phyloP scores from a whole-genome alignment of 2,113 vertebrate genomes.

The Varanus komodoensis region DNA sequence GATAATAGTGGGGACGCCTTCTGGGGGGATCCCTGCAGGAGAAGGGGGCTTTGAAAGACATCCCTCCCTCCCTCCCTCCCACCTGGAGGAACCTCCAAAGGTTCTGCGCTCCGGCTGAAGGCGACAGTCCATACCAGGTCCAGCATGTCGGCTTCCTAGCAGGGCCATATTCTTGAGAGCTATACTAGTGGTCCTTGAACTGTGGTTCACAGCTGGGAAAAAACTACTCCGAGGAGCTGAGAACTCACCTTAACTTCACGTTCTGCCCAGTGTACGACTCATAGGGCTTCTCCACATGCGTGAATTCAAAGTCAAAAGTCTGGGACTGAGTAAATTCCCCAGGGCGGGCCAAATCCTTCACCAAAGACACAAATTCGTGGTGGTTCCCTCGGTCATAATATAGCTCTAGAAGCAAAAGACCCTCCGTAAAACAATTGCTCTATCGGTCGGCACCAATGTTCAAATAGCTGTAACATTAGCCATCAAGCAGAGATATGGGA shows the following conservation, averaged over 20 bases:
- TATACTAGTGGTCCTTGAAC: not conserved
- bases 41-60: no score
- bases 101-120: no score
- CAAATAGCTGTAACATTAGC: not conserved
- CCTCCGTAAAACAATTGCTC: constrained; percentile 14
- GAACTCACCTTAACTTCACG: constrained; percentile 91
- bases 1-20: no score
- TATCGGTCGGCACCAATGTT: no score
- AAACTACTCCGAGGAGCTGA: not conserved
- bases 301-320: constrained; percentile 98
- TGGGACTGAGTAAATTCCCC: constrained; percentile 96
- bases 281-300: constrained; percentile 97
- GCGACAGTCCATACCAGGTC: no score
- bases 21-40: no score
- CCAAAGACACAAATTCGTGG: constrained; percentile 97
- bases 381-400: constrained; percentile 98
- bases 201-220: not conserved
- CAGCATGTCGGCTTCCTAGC: no score
- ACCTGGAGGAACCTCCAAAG: no score
- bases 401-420: constrained; percentile 81
- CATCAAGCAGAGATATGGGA: not conserved
- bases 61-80: no score
- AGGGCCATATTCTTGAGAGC: no score
- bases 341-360: constrained; percentile 95
- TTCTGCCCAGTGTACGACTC: constrained; percentile 99